phyloP scores from a whole-genome alignment of 1,140 invertebrate genomes.

The Bombus sylvicola region DNA sequence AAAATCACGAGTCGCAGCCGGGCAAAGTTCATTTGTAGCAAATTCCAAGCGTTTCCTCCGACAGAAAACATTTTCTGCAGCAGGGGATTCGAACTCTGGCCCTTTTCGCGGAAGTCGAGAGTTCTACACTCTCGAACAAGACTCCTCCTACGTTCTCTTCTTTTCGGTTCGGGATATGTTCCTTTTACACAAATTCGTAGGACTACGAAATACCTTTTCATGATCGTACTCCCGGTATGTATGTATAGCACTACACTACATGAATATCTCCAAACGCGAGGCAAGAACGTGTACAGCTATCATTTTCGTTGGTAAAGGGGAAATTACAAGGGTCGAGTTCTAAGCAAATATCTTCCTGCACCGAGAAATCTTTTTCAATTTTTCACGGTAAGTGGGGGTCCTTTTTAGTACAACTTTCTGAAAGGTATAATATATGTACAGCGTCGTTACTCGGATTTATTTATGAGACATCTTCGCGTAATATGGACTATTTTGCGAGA shows the following conservation, averaged over 20 bases:
- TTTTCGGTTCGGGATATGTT: neutral
- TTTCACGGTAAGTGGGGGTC: neutral
- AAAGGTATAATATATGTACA: neutral
- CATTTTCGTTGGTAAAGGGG: neutral
- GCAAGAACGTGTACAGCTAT: neutral
- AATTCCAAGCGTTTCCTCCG: neutral
- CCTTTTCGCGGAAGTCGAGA: neutral
- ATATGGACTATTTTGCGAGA: neutral
- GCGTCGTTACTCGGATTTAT: neutral
- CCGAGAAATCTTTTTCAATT: neutral
- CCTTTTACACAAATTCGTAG: neutral
- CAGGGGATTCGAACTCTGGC: neutral
- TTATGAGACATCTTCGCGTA: neutral
- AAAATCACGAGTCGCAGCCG: neutral
- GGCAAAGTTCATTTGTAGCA: neutral
- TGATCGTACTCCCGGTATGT: neutral
- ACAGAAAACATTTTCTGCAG: slow-evolving; percentile 1
- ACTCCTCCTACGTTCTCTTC: too few relatives aligned
- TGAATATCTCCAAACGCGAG: neutral
- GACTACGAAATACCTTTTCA: neutral
- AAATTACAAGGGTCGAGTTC: slow-evolving; percentile 2
- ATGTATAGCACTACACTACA: too few relatives aligned
- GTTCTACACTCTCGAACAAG: neutral
- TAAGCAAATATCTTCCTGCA: neutral
- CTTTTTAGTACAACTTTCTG: neutral